A percentile compares a stretch with the other conserved stretches of the same genome.
These are phyloP conservation scores for Hippocampus zosterae DNA, from an alignment of 2,113 vertebrate genomes.

Conservation along the genomic window DNA sequence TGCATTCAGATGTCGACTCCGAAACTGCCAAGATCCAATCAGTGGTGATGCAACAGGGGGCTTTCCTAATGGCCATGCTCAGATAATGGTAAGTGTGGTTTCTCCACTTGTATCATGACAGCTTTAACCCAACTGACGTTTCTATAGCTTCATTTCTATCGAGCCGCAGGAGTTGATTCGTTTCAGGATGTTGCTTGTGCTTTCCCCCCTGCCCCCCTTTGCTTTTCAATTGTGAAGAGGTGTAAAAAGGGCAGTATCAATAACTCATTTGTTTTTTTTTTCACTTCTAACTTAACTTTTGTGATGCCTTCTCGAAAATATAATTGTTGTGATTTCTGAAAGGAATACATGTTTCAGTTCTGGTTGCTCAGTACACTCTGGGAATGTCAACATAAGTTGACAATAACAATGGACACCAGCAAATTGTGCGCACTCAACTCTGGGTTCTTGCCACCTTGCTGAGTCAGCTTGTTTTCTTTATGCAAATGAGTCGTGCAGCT, in stretches of 20 bases:
- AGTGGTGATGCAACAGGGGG: constrained; percentile 92
- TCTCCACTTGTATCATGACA: constrained; percentile 32
- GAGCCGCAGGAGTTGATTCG: background rate
- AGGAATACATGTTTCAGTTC: background rate
- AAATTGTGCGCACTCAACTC: background rate
- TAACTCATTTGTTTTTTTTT: background rate
- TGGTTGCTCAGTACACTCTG: background rate
- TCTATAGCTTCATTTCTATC: background rate
- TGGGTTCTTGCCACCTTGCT: background rate
- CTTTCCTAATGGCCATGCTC: constrained; percentile 97
- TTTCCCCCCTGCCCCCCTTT: background rate
- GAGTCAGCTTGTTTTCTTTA: constrained; percentile 17
- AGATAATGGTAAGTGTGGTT: constrained; percentile 89
- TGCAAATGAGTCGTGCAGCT: background rate
- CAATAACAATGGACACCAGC: background rate
- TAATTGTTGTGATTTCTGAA: background rate
- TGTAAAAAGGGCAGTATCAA: background rate
- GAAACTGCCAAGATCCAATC: constrained; percentile 98
- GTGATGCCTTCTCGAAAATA: background rate
- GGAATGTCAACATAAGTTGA: background rate
- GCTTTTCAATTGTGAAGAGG: background rate
- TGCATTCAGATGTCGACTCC: constrained; percentile 93
- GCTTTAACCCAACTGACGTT: constrained; percentile 39
- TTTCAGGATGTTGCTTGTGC: background rate
- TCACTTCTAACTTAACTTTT: background rate